Evolutionary conservation across 2,888 invertebrate species (phyloP).

Genomic region (Thereva nobilitata): DNA sequence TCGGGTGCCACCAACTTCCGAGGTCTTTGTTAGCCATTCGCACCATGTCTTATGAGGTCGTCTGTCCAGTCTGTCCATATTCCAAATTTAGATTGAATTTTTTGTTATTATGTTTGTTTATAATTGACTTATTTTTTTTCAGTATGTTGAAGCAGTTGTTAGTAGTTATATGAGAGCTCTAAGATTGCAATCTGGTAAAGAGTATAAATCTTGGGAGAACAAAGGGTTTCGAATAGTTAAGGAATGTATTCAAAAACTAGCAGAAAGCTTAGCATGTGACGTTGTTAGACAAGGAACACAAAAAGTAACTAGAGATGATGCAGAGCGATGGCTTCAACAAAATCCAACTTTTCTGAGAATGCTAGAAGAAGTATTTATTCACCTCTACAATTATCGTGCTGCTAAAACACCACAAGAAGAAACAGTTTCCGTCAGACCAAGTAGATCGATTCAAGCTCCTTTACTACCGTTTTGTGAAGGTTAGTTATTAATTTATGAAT

Average conservation of each 20-base stretch:
- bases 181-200: slow-evolving; percentile 62
- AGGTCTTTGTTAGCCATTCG: too few relatives aligned
- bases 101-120: too few relatives aligned
- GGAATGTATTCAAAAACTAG: slow-evolving; percentile 63
- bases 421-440: slow-evolving; percentile 41
- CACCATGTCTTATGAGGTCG: too few relatives aligned
- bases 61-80: too few relatives aligned
- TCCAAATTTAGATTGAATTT: too few relatives aligned
- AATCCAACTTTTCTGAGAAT: slow-evolving; percentile 62
- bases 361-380: slow-evolving; percentile 62
- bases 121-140: too few relatives aligned
- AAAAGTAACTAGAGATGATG: slow-evolving; percentile 48
- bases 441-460: slow-evolving; percentile 38
- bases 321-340: slow-evolving; percentile 58
- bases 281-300: slow-evolving; percentile 50
- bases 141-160: slow-evolving; percentile 77
- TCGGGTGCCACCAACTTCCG: too few relatives aligned
- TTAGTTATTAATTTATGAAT: slow-evolving; percentile 28
- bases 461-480: slow-evolving; percentile 51
- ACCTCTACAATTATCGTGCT: slow-evolving; percentile 59
- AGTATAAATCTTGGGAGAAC: slow-evolving; percentile 65
- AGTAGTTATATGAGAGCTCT: slow-evolving; percentile 74
- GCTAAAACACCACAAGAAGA: slow-evolving; percentile 41
- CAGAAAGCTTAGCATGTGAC: slow-evolving; percentile 62
- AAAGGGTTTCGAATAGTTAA: slow-evolving; percentile 64